Conservation (phyloP, 2,888 invertebrate species). For the Amorpha juglandis region DNA sequence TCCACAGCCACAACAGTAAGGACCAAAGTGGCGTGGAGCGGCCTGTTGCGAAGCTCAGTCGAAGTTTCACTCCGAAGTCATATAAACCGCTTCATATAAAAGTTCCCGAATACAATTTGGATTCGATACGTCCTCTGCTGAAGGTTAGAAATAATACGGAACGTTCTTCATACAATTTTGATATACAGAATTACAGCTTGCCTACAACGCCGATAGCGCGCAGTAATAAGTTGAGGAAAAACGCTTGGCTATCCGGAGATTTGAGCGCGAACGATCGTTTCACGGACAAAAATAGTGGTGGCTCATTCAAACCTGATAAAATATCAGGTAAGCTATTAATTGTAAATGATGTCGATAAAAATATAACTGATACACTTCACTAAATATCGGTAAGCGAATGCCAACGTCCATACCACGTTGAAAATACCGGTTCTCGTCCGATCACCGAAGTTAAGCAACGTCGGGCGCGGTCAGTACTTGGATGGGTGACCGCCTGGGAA, state of each 20-base stretch:
- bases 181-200: conserved; percentile 77
- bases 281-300: conserved; percentile 39
- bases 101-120: conserved; percentile 74
- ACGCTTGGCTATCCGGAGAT: conserved; percentile 82
- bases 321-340: conserved; percentile 43
- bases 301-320: conserved; percentile 35
- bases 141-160: conserved; percentile 56
- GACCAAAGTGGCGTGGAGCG: conserved; percentile 55
- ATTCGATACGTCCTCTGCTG: conserved; percentile 65
- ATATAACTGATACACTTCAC: background rate
- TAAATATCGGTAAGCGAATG: conserved; percentile 21
- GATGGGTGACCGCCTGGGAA: conserved; percentile 79
- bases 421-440: conserved; percentile 80
- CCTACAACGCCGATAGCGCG: conserved; percentile 82
- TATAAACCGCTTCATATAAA: conserved; percentile 78
- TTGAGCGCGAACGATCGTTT: conserved; percentile 47
- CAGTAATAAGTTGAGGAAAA: conserved; percentile 80
- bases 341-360: background rate
- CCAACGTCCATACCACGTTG: conserved; percentile 75
- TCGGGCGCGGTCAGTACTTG: conserved; percentile 80
- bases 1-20: conserved; percentile 54
- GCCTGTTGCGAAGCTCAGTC: conserved; percentile 64
- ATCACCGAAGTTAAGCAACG: conserved; percentile 81
- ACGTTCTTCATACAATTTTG: conserved; percentile 74
- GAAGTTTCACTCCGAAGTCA: conserved; percentile 77